These are phyloP conservation scores for Megaceryle alcyon DNA, from an alignment of 2,797 vertebrate genomes.

Conservation along the genomic window DNA sequence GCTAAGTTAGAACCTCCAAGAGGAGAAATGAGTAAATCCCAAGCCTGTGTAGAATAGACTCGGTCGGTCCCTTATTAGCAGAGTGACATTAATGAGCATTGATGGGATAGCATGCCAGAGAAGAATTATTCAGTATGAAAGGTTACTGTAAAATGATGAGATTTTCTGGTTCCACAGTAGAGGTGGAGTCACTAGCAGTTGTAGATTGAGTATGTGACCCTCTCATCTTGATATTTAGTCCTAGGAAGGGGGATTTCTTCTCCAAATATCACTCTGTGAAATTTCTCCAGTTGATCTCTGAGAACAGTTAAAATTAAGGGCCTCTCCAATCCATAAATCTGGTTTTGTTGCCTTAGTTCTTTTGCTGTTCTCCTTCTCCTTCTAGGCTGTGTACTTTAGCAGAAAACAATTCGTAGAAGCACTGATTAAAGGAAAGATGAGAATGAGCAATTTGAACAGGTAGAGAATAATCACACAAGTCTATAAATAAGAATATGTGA, in stretches of 20 bases:
- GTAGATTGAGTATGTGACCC: constrained; percentile 4
- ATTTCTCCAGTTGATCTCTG: background rate
- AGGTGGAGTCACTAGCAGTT: background rate
- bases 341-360: background rate
- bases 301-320: background rate
- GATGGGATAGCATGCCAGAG: constrained; percentile 18
- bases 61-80: background rate
- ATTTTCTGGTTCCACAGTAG: background rate
- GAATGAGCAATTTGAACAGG: constrained; percentile 19
- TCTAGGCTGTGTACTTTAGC: background rate
- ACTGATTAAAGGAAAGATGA: constrained; percentile 24
- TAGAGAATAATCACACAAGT: background rate
- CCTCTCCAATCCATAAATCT: background rate
- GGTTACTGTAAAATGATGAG: constrained; percentile 35
- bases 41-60: background rate
- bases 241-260: background rate
- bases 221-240: constrained; percentile 20
- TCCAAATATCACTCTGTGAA: background rate
- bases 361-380: background rate
- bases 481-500: constrained; percentile 1
- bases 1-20: background rate
- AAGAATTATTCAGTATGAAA: constrained; percentile 21
- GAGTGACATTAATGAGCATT: constrained; percentile 32
- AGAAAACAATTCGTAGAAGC: background rate
- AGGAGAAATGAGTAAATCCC: background rate